Evolutionary conservation across 2,888 invertebrate genomes (phyloP).

Genomic region (Hoplodrina ambigua): DNA sequence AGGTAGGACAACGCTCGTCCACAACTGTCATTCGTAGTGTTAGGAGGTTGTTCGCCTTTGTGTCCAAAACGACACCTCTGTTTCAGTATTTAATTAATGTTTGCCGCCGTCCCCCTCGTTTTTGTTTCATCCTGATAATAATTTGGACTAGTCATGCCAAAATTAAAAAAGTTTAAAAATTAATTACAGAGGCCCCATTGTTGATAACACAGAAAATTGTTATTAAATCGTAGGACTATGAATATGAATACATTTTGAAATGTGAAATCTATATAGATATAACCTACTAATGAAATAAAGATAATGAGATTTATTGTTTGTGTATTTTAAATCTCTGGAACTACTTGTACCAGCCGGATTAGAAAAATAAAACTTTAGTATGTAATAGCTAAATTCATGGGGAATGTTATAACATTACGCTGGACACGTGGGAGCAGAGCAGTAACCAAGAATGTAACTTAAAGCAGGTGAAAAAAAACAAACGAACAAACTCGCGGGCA

Average conservation of each 20-base stretch:
- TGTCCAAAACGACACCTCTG: background rate
- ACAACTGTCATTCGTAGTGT: background rate
- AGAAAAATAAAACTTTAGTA: too few species aligned
- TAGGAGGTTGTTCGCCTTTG: background rate
- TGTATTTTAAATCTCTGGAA: too few species aligned
- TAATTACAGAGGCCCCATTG: background rate
- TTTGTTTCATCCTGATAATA: slow-evolving; percentile 10
- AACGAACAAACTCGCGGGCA: too few species aligned
- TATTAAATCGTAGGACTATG: background rate
- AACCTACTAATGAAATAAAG: too few species aligned
- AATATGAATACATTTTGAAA: background rate
- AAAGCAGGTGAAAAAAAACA: too few species aligned
- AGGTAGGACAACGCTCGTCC: background rate
- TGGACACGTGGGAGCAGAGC: too few species aligned
- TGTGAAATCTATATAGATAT: too few species aligned
- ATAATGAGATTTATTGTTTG: too few species aligned
- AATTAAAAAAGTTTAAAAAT: slow-evolving; percentile 20
- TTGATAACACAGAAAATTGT: background rate
- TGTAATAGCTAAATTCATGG: too few species aligned
- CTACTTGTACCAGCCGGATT: too few species aligned
- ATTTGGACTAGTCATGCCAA: background rate
- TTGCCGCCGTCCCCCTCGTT: background rate
- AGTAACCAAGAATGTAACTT: too few species aligned
- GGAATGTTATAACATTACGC: too few species aligned
- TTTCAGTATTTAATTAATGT: slow-evolving; percentile 26